A percentile compares a stretch with the other conserved stretches of the same genome.
These are phyloP conservation scores for Zapus hudsonius DNA, from an alignment of 2,113 vertebrate genomes.

Conservation along the genomic window DNA sequence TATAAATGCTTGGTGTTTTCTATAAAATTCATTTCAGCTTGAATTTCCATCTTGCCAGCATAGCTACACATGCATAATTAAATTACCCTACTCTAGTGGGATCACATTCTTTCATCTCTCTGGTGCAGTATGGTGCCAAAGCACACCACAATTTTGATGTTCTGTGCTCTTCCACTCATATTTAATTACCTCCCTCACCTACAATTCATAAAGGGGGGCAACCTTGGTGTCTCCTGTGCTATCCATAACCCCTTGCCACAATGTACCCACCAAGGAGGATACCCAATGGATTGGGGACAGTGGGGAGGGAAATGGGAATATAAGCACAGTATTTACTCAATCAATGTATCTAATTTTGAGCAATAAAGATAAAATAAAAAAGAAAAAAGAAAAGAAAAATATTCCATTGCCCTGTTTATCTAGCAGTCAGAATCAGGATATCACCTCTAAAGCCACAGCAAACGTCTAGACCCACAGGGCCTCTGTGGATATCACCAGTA, in stretches of 20 bases:
- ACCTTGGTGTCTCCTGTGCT: no score
- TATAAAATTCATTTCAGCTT: neutral
- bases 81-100: neutral
- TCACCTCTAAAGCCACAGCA: neutral
- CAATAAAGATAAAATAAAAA: no score
- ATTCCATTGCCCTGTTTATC: neutral
- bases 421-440: neutral
- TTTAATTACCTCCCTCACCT: no score
- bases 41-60: neutral
- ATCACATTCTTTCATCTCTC: neutral
- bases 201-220: no score
- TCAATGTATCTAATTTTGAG: no score
- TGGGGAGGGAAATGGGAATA: no score
- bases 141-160: neutral
- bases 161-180: neutral
- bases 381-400: neutral
- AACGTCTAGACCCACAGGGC: neutral
- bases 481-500: neutral
- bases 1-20: neutral
- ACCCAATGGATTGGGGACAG: no score
- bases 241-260: no score
- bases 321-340: no score
- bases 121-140: neutral
- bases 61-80: neutral
- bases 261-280: no score